Base-by-base conservation (phyloP, 2,797 vertebrate genomes). In the Phrynocephalus forsythii region DNA sequence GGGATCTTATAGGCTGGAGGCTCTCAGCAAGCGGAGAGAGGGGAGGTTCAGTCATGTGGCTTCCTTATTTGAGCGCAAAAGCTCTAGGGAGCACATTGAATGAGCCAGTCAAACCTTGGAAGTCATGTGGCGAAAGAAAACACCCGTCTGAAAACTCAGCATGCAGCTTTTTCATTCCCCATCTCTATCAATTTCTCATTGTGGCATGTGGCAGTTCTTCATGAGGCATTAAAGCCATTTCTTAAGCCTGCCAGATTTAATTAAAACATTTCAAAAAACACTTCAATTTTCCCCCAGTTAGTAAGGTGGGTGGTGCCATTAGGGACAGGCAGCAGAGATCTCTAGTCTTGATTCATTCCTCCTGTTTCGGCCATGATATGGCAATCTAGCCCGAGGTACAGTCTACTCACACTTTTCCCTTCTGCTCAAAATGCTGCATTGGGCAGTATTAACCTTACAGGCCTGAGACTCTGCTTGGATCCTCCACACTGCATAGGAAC, bases 61-160 rank as follows among this genome's bases (percentile, higher is more conserved):
- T 93, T 93, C 88, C 91, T 94, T 94, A 95, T 94, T 92, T 94
- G 92, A 94, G 84, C 90, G 60, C 93, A 94, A 91, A 90, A 95
- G 92, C 91, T 90, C 76, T 86, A 91, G 87, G 88, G 89, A 92
- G 63, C 30, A 91, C 90, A 88, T 80, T 94, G 92, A 93, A 92
- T 93, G 91, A 93, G 93, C 83, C 93, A 91, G 86, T 87, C 90
- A 93, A 72, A 1, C 0, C 68, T 84, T 1, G 0, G 87, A 87
- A 88, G 86, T 93, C 94, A 90, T 91, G 87, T 68, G 85, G 87
- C 88, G 91, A 92, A 93, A 94, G 85, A 95, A 92, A 94, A 93
- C 86, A 90, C 86, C 86, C 86, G 92, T 91, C 91, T 93, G 94
- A 91, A 83, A 67, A 89, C 81, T 89, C 87, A 72, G 92, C 90